phyloP scores from a whole-genome alignment of 2,888 invertebrate genomes.

The Epinotia demarniana region DNA sequence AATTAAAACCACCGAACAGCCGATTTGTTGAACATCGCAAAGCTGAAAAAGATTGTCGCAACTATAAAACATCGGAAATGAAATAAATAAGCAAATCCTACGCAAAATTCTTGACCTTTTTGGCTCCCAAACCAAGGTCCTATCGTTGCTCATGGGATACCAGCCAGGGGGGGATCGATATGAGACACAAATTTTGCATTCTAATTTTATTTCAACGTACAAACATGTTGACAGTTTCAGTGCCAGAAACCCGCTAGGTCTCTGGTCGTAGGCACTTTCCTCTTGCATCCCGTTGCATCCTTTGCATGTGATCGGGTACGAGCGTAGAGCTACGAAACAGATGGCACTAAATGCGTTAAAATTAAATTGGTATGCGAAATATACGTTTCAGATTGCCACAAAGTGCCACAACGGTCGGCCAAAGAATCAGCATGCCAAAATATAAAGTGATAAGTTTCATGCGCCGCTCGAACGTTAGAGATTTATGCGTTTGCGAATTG shows the following conservation, averaged over 20 bases:
- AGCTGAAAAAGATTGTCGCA: neutral
- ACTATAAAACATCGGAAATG: constrained; percentile 20
- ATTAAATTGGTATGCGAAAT: neutral
- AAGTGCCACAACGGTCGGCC: neutral
- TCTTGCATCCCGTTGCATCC: no score
- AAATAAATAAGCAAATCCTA: constrained; percentile 12
- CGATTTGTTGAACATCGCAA: neutral
- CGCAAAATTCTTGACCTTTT: constrained; percentile 41
- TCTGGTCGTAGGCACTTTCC: no score
- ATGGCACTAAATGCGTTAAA: no score
- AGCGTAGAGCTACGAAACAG: no score
- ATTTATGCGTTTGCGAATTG: constrained; percentile 54
- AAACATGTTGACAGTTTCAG: no score
- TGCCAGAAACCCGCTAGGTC: no score
- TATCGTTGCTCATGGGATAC: neutral
- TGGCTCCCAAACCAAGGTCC: constrained; percentile 34
- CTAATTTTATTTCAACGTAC: neutral
- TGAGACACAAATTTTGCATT: neutral
- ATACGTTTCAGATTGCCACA: neutral
- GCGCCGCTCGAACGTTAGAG: constrained; percentile 46
- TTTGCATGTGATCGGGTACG: no score
- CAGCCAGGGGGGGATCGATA: neutral
- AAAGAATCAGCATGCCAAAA: constrained; percentile 34
- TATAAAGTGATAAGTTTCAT: constrained; percentile 43
- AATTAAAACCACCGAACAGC: neutral